Conservation (phyloP, 2,888 invertebrate genomes). For the Zaprionus obscuricornis region DNA sequence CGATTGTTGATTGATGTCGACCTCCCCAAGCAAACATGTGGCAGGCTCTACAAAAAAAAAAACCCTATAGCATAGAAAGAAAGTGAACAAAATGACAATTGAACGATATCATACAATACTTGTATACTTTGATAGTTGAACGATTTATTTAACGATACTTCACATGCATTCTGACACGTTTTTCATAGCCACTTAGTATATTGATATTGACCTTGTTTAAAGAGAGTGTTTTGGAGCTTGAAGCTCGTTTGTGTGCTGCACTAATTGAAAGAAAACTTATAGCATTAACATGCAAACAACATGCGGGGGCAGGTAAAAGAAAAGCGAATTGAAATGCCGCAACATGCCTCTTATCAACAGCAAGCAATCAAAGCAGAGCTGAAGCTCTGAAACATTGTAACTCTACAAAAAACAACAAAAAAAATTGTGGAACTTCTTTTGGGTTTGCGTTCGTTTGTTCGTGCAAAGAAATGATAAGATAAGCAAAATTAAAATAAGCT, state of each 20-base stretch:
- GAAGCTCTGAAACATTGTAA: too few species aligned
- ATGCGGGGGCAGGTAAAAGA: conserved; percentile 32
- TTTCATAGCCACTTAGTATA: conserved; percentile 42
- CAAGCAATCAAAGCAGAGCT: conserved; percentile 28
- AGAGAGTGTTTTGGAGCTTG: conserved; percentile 50
- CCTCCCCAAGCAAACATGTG: too few species aligned
- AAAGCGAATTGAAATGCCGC: conserved; percentile 68
- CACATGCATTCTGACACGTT: conserved; percentile 74
- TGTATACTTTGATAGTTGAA: conserved; percentile 23
- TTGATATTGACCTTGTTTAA: conserved; percentile 83
- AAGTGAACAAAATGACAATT: conserved; percentile 49
- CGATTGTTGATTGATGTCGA: conserved; percentile 28
- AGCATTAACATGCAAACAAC: conserved; percentile 62
- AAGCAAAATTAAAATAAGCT: conserved; percentile 76
- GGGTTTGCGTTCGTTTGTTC: conserved; percentile 33
- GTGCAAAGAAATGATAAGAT: conserved; percentile 73
- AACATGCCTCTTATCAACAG: conserved; percentile 54
- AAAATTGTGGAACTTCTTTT: too few species aligned
- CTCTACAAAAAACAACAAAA: too few species aligned
- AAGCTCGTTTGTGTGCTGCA: conserved; percentile 17
- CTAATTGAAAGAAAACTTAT: conserved; percentile 64
- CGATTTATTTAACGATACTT: too few species aligned
- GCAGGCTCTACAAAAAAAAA: not conserved
- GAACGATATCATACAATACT: not conserved
- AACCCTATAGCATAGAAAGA: conserved; percentile 53